Percentiles rank a stretch among this genome's conserved stretches.
Conservation (phyloP, 2,797 vertebrate species). For the Antennarius maculatus region DNA sequence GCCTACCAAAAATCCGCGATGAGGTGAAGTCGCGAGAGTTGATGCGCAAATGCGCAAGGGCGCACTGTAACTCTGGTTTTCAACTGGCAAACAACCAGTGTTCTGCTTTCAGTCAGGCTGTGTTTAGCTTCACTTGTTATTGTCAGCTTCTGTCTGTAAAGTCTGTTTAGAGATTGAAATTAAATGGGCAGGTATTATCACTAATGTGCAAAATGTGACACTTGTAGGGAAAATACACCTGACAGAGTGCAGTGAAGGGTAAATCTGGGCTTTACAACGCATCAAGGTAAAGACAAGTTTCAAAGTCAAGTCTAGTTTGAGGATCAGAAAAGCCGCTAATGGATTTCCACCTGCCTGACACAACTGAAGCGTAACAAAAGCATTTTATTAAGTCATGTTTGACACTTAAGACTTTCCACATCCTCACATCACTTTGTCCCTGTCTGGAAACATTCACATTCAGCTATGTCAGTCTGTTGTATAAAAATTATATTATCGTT, state of each 20-base stretch:
- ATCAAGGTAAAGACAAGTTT: conserved; percentile 9
- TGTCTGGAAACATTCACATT: neutral
- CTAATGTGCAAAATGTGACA: conserved; percentile 1
- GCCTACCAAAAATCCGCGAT: too few relatives aligned
- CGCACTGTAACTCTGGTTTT: neutral
- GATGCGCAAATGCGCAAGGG: too few relatives aligned
- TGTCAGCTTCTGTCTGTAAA: too few relatives aligned
- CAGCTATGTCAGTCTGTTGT: too few relatives aligned
- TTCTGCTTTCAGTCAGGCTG: neutral
- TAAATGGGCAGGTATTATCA: neutral
- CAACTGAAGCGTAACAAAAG: conserved; percentile 8
- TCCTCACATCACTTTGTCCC: neutral
- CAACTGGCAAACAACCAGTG: neutral
- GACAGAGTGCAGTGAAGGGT: conserved; percentile 6
- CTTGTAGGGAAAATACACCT: neutral
- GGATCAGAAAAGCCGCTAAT: conserved; percentile 24
- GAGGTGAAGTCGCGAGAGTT: too few relatives aligned
- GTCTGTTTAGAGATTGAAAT: neutral
- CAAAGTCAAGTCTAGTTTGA: conserved; percentile 6
- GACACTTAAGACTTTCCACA: neutral
- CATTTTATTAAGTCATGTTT: conserved; percentile 20
- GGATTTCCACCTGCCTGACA: conserved; percentile 19
- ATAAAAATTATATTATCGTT: too few relatives aligned
- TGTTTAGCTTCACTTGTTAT: neutral
- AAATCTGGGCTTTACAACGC: neutral